phyloP scores from a whole-genome alignment of 2,113 vertebrate genomes.

The Psephotus haematonotus region DNA sequence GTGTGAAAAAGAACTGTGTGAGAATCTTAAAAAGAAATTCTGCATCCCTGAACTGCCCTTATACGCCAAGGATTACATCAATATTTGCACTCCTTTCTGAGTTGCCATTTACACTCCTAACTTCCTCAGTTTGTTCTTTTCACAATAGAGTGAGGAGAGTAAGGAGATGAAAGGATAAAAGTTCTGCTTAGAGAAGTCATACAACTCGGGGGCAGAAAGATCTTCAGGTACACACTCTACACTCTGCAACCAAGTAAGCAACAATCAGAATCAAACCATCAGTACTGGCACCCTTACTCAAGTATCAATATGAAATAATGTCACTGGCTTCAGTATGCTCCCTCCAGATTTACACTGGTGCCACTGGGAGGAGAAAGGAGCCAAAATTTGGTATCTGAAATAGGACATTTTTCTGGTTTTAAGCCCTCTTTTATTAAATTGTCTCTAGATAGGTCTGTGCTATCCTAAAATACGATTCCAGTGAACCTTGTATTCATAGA shows the following conservation, averaged over 20 bases:
- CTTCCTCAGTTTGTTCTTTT: neutral
- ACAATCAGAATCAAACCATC: neutral
- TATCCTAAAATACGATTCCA: neutral
- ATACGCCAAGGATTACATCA: neutral
- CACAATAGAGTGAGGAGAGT: neutral
- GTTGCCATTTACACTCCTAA: neutral
- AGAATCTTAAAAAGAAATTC: neutral
- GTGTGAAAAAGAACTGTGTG: neutral
- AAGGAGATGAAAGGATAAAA: neutral
- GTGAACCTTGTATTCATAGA: neutral
- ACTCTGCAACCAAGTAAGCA: neutral
- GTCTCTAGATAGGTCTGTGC: neutral
- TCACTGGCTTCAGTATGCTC: neutral
- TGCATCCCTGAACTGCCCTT: neutral
- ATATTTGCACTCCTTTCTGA: neutral
- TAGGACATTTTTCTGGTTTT: neutral
- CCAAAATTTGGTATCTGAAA: neutral
- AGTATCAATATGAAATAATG: neutral
- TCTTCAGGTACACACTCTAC: neutral
- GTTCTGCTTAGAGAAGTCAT: neutral
- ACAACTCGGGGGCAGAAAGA: neutral
- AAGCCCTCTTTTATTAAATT: neutral
- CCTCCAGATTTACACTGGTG: neutral
- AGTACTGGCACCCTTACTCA: neutral
- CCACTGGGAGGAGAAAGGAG: neutral